Conservation (phyloP, 2,113 vertebrate species). For the Coracopsis vasa region DNA sequence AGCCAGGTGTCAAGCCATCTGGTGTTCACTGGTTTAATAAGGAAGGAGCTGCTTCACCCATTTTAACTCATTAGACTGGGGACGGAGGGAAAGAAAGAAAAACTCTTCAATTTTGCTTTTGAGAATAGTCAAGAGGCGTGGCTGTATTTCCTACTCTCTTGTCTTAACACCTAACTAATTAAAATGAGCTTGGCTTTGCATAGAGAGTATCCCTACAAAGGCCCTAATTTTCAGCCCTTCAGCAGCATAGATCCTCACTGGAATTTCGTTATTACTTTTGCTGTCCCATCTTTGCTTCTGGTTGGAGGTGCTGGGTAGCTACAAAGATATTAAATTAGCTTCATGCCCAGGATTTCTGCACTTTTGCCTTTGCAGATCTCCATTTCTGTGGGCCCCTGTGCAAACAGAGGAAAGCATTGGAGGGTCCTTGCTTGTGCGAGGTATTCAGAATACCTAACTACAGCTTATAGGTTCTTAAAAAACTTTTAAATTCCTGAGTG, state of each 20-base stretch:
- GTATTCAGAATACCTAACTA: not conserved
- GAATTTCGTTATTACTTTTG: not conserved
- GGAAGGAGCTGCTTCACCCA: not conserved
- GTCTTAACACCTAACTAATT: slow-evolving; percentile 32
- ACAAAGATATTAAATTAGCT: not conserved
- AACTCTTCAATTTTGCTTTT: not conserved
- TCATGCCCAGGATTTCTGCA: not conserved
- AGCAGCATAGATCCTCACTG: not conserved
- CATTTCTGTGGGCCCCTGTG: not conserved
- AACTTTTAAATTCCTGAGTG: not conserved
- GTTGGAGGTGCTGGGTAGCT: not conserved
- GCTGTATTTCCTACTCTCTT: not conserved
- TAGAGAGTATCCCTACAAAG: not conserved
- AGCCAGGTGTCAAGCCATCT: slow-evolving; percentile 34
- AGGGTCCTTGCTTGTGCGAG: not conserved
- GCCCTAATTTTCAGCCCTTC: slow-evolving; percentile 11
- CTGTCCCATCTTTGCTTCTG: not conserved
- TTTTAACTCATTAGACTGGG: not conserved
- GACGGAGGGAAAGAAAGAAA: not conserved
- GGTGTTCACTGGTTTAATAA: not conserved
- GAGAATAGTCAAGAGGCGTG: not conserved
- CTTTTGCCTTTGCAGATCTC: not conserved
- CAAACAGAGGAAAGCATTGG: not conserved
- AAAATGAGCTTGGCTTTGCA: not conserved
- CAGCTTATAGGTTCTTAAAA: not conserved